Evolutionary conservation across 2,797 vertebrate species (phyloP), one percentile per base, ranked within the genome.

Genomic region (Rhinella marina): DNA sequence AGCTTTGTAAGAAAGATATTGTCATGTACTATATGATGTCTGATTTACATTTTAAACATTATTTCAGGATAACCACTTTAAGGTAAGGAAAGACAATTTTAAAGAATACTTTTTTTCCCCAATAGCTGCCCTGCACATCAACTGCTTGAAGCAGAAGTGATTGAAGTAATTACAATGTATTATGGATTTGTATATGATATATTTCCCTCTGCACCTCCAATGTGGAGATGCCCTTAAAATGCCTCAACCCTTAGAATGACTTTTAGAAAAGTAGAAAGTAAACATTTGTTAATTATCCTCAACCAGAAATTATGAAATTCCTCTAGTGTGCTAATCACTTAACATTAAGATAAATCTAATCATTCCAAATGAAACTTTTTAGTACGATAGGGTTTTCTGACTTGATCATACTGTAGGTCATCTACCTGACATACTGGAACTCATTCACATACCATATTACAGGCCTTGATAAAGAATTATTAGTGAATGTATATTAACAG

Each of bases 281-380:
- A 73, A 48, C 32, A 73, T 73, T 73, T 73, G 32, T 48, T 21
- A 73, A 73, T 73, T 48, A 73, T 12, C 70, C 21, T 73, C 17
- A 73, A 48, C 32, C 9, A 48, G 32, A 73, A 73, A 73, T 73
- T 32, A 73, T 73, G 41, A 73, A 73, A 73, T 73, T 48, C 32
- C 17, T 21, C 70, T 48, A 48, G 10, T 48, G 21, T 23, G 32
- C 32, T 48, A 73, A 73, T 73, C 19, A 48, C 32, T 23, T 48
- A 2, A 48, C 29, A 73, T 76, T n/a, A n/a, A 1, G 11, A 41
- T n/a, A 52, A 76, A 52, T 76, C 21, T 76, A 50, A 76, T 76
- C 21, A 76, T 76, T 23, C 48, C 73, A 76, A 76, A 10, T 6
- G 41, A 76, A n/a, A 23, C 52, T 21, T 73, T 1, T 48, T 72